Base-by-base conservation (phyloP, 2,113 vertebrate species). In the Origma solitaria region DNA sequence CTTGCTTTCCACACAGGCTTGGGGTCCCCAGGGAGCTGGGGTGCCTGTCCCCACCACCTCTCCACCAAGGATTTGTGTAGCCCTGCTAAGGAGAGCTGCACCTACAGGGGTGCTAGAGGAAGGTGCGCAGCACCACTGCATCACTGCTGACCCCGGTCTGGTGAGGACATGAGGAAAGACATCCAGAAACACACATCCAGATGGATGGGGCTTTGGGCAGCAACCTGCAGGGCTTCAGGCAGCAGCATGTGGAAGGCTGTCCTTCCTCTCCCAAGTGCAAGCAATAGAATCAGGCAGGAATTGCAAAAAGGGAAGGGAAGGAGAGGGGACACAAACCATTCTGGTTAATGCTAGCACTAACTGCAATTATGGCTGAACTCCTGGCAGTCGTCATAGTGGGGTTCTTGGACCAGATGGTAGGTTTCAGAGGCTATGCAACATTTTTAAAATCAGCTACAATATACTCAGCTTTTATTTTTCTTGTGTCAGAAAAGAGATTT, bases 401-500 rank as follows among this genome's bases (percentile, higher is more conserved):
- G 10, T 30, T 80, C 58, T 80, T 65, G 60, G 31, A 64, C 27
- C 25, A 82, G 23, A 31, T 44, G n/a, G 31, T 50, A 47, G 35
- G 30, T 71, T 72, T 86, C 73, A 88, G 78, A 88, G 38, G 56
- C 69, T 45, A 72, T 35, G 92, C 40, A 82, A 64, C 9, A 18
- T 81, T 84, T 91, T 87, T 75, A 66, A 28, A 57, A 66, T 58
- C 28, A 71, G 65, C 28, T 61, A 81, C 8, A 28, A 78, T 65
- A 66, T 37, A 72, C 18, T 68, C 40, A 44, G 16, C 40, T 51
- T 42, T 66, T 35, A 64, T 66, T 54, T 80, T 25, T 54, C 15
- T 17, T 28, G 20, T n/a, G 15, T 76, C 53, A 91, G 71, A 87
- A 94, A 93, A 62, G 30, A 28, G 33, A 54, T 85, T 82, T 69